A percentile compares a stretch with the other conserved stretches of the same genome.
Evolutionary conservation across 2,888 invertebrate genomes (phyloP).

Genomic region (Amorpha juglandis): DNA sequence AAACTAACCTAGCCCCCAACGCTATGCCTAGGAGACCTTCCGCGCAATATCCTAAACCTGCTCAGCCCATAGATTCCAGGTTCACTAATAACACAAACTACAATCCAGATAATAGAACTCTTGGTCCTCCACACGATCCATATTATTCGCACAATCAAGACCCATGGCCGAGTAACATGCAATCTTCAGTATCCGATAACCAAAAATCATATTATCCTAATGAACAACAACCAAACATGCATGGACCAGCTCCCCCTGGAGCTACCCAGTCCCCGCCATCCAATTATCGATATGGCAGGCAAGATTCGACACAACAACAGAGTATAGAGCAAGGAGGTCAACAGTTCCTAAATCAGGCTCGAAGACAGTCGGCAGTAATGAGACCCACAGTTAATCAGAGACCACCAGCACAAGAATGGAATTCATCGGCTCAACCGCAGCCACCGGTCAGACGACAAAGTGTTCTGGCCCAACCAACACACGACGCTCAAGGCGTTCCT

Average conservation of each 20-base stretch:
- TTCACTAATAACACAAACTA: slow-evolving; percentile 69
- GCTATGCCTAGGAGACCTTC: slow-evolving; percentile 74
- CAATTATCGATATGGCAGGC: slow-evolving; percentile 60
- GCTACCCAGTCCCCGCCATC: slow-evolving; percentile 50
- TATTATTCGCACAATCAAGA: slow-evolving; percentile 69
- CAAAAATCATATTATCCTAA: slow-evolving; percentile 64
- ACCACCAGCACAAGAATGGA: slow-evolving; percentile 68
- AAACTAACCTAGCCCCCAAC: slow-evolving; percentile 72
- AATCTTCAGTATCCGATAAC: slow-evolving; percentile 57
- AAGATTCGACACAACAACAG: slow-evolving; percentile 62
- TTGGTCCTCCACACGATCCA: slow-evolving; percentile 62
- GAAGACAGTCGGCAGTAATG: slow-evolving; percentile 64
- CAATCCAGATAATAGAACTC: slow-evolving; percentile 64
- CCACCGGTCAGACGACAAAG: slow-evolving; percentile 67
- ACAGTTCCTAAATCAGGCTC: slow-evolving; percentile 66
- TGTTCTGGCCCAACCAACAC: slow-evolving; percentile 68
- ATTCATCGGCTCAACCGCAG: slow-evolving; percentile 49
- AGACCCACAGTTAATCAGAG: slow-evolving; percentile 65
- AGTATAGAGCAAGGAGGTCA: slow-evolving; percentile 69
- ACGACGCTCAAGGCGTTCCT: slow-evolving; percentile 59
- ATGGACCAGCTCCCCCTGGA: slow-evolving; percentile 53
- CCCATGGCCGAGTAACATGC: slow-evolving; percentile 61
- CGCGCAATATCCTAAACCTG: slow-evolving; percentile 67
- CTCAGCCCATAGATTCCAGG: slow-evolving; percentile 65
- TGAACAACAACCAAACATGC: slow-evolving; percentile 61